Evolutionary conservation across 2,797 vertebrate genomes (phyloP).

Genomic region (Phylloscopus collybita): DNA sequence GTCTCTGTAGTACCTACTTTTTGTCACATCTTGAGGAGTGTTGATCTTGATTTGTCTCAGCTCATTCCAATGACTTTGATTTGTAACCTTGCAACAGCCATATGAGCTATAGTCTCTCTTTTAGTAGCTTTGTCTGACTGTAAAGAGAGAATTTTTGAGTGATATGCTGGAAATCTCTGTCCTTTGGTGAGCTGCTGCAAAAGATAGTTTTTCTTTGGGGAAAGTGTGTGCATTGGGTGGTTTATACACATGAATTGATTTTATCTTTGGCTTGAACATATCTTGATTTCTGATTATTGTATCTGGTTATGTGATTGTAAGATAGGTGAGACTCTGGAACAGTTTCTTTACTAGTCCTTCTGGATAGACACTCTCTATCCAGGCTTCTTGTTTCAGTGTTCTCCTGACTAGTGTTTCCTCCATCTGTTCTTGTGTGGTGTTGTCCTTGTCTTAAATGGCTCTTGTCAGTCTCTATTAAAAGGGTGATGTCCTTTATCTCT

Average conservation of each 20-base stretch:
- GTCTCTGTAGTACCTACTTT: neutral
- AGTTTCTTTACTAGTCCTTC: neutral
- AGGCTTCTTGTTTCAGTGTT: neutral
- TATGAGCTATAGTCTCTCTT: neutral
- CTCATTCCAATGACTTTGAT: neutral
- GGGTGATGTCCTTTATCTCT: neutral
- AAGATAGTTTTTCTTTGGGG: neutral
- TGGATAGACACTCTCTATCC: neutral
- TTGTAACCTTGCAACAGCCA: neutral
- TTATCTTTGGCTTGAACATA: neutral
- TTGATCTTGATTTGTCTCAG: slow-evolving; percentile 1
- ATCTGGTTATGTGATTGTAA: neutral
- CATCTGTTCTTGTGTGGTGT: neutral
- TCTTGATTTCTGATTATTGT: neutral
- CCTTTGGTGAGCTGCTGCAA: neutral
- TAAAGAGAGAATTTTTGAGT: neutral
- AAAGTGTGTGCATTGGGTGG: neutral
- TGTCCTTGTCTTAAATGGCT: neutral
- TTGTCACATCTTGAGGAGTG: neutral
- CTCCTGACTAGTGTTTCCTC: neutral
- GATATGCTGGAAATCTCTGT: neutral
- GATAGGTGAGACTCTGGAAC: neutral
- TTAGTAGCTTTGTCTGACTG: neutral
- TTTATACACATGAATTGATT: neutral
- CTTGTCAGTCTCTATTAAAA: neutral